Percentiles rank a stretch among this genome's conserved stretches.
phyloP scores from a whole-genome alignment of 2,797 vertebrate genomes.

The Picus viridis region DNA sequence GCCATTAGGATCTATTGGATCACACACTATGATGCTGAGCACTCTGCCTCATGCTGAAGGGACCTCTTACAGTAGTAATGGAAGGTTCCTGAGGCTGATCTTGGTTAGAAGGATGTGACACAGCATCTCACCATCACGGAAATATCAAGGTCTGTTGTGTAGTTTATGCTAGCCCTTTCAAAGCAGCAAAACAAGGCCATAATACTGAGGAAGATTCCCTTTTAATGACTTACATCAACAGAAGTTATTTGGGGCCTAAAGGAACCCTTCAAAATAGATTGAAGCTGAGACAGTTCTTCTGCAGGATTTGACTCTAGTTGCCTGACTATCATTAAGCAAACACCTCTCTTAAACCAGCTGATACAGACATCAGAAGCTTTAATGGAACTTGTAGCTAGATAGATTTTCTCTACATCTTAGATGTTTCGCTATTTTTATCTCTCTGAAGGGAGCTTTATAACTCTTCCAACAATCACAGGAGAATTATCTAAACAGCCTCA shows the following conservation, averaged over 20 bases:
- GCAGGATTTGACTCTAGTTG: not conserved
- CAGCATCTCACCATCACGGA: not conserved
- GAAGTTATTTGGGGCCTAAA: not conserved
- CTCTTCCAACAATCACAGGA: not conserved
- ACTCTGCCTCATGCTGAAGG: not conserved
- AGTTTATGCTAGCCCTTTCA: not conserved
- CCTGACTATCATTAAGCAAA: not conserved
- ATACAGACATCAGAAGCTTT: not conserved
- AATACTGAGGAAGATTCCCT: not conserved
- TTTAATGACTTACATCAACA: not conserved
- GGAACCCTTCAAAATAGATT: not conserved
- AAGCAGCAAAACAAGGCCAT: not conserved
- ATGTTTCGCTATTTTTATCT: not conserved
- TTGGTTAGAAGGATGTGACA: not conserved
- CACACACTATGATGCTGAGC: not conserved
- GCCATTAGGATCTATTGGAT: not conserved
- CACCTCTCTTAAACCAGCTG: not conserved
- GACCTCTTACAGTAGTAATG: not conserved
- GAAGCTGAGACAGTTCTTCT: not conserved
- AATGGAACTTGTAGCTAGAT: not conserved
- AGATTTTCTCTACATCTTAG: not conserved
- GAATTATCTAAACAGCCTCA: not conserved
- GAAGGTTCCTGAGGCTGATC: not conserved
- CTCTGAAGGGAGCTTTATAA: not conserved
- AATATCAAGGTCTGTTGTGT: fast-evolving